Evolutionary conservation across 2,888 invertebrate genomes (phyloP).

Genomic region (Trissoscelio sp.): DNA sequence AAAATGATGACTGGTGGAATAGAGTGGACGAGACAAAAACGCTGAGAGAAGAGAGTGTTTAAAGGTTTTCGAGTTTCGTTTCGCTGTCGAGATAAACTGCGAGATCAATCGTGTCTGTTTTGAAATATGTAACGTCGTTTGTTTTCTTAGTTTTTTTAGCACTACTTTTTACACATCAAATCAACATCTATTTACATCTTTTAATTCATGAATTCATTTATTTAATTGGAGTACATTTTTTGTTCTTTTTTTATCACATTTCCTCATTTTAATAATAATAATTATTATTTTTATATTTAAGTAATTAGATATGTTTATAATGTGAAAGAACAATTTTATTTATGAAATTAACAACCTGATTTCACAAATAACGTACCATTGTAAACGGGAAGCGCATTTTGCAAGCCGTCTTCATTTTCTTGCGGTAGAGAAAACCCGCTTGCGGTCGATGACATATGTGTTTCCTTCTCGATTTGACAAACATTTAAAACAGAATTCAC

Average conservation of each 20-base stretch:
- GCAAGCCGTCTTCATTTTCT: constrained; percentile 73
- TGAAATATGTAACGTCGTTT: constrained; percentile 17
- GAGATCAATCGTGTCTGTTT: constrained; percentile 18
- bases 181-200: too few species aligned
- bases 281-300: too few species aligned
- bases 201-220: too few species aligned
- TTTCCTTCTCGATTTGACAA: constrained; percentile 70
- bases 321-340: too few species aligned
- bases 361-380: constrained; percentile 67
- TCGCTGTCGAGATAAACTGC: constrained; percentile 6
- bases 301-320: too few species aligned
- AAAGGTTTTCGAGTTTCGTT: constrained; percentile 28
- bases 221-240: too few species aligned
- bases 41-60: constrained; percentile 16
- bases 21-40: constrained; percentile 35
- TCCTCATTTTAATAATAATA: too few species aligned
- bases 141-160: too few species aligned
- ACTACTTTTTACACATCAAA: too few species aligned
- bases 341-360: too few species aligned
- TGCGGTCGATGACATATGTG: constrained; percentile 79
- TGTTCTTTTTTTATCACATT: too few species aligned
- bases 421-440: constrained; percentile 75
- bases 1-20: constrained; percentile 54
- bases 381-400: constrained; percentile 52
- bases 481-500: constrained; percentile 68